These are phyloP conservation scores for Lutjanus argentimaculatus DNA, from an alignment of 2,797 vertebrate genomes.

Conservation along the genomic window DNA sequence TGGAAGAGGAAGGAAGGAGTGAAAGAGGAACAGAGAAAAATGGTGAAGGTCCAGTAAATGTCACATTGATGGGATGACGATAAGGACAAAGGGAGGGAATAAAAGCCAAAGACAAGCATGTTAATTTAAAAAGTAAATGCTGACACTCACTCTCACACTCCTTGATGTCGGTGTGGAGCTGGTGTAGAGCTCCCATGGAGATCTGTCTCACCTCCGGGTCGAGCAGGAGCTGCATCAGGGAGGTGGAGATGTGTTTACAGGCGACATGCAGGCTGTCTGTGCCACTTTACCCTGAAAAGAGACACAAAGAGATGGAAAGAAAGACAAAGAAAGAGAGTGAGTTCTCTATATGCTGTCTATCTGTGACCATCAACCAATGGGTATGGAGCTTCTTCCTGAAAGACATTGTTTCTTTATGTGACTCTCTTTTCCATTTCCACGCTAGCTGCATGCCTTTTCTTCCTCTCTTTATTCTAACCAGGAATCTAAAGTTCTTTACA, in stretches of 20 bases:
- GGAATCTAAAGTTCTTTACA: neutral
- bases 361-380: neutral
- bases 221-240: slow-evolving; percentile 93
- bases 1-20: neutral
- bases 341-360: neutral
- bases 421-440: neutral
- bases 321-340: neutral
- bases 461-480: neutral
- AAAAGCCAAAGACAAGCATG: no score
- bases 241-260: slow-evolving; percentile 97
- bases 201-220: slow-evolving; percentile 94
- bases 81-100: neutral
- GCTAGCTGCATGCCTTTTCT: neutral
- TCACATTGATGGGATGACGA: neutral
- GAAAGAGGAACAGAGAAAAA: no score
- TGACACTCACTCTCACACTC: slow-evolving; percentile 94
- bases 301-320: neutral
- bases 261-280: slow-evolving; percentile 99
- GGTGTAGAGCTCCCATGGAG: slow-evolving; percentile 93
- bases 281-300: slow-evolving; percentile 94
- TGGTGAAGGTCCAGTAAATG: neutral
- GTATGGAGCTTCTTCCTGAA: neutral
- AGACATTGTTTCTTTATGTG: neutral
- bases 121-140: neutral
- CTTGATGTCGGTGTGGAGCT: slow-evolving; percentile 93